These are phyloP conservation scores for Grus americana DNA, from an alignment of 2,113 vertebrate species.

Conservation along the genomic window DNA sequence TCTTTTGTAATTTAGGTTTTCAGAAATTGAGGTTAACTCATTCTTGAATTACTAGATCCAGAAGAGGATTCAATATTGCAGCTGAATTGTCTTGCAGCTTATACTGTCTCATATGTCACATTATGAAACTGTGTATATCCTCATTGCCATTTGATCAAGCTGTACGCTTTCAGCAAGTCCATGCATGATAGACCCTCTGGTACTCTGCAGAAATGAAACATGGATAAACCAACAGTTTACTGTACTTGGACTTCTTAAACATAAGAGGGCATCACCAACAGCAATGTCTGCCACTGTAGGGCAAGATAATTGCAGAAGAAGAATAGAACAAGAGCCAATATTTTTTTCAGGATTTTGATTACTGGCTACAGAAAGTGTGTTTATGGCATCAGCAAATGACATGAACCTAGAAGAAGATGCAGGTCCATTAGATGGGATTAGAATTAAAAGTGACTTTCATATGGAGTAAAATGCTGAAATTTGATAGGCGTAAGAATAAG, in stretches of 20 bases:
- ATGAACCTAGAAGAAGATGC: not conserved
- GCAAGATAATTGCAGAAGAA: not conserved
- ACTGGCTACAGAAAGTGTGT: not conserved
- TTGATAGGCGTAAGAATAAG: not conserved
- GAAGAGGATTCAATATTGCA: not conserved
- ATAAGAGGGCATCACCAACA: accelerated
- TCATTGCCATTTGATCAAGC: not conserved
- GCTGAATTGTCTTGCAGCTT: not conserved
- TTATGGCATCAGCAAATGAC: not conserved
- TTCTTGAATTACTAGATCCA: not conserved
- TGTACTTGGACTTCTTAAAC: not conserved
- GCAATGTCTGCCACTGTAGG: not conserved
- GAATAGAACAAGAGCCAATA: not conserved
- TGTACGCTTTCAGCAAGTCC: not conserved
- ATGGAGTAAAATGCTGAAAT: not conserved
- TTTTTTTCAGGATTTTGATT: not conserved
- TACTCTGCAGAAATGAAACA: not conserved
- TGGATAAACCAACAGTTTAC: not conserved
- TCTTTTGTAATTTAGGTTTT: not conserved
- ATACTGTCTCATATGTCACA: not conserved
- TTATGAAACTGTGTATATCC: not conserved
- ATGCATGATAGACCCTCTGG: accelerated
- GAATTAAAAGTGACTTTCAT: not conserved
- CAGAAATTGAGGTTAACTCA: not conserved
- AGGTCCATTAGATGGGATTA: not conserved